Evolutionary conservation across 2,888 invertebrate genomes (phyloP), one percentile per base, ranked within the genome.

Genomic region (Erebia ligea): DNA sequence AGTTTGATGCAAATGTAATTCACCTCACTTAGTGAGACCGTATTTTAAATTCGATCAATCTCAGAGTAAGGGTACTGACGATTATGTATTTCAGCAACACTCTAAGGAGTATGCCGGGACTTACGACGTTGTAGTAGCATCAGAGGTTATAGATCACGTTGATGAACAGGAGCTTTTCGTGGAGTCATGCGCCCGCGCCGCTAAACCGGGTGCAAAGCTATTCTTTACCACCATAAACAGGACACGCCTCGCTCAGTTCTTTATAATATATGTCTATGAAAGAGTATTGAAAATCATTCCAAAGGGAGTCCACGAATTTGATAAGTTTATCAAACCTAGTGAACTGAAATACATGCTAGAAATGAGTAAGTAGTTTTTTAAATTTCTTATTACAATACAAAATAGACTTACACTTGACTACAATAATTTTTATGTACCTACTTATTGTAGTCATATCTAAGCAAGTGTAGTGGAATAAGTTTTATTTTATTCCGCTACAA

Each of bases 101-200:
- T 85, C 89, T 25, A 13, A n/a, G 6, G 42, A 10, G 13, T 62
- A 52, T 50, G 15, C 50, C 8, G 66, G 67, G 11, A 62, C 84
- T 45, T 98, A 96, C 86, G 98, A 99, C 91, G 97, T 95, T 0
- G 95, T 99, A 1, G 95, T 98, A 0, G 95, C 97, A 0, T 98
- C 98, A 0, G 99, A 99, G 93, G 96, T 98, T 0, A 91, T 98
- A 72, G 98, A 99, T 85, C 98, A 99, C 90, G 96, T 98, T 0
- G 91, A 94, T 1, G 95, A 98, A 79, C 95, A 96, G 76, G 94
- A 95, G n/a, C 78, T 93, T 1, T 97, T 98, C 84, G 82, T 98
- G 0, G 89, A 94, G 65, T 89, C 94, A 3, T 97, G 97, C 82
- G 90, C 95, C 5, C 88, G 94, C 15, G 84, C 95, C 0, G 85